Evolutionary conservation across 2,113 vertebrate species (phyloP).

Genomic region (Tichodroma muraria): DNA sequence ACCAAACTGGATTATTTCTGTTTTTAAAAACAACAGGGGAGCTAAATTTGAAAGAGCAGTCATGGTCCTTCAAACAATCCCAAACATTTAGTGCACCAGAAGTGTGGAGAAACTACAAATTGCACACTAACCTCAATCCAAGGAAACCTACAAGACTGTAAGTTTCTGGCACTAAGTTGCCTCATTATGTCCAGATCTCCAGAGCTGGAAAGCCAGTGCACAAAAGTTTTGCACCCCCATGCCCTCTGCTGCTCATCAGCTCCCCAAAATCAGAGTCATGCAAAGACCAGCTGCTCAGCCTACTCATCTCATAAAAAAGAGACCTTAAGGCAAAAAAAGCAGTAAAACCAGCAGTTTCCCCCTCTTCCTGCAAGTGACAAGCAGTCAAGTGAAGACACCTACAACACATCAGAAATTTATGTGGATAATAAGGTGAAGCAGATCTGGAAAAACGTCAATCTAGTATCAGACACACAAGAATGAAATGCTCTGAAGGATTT

Average conservation of each 20-base stretch:
- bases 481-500: neutral
- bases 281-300: slow-evolving; percentile 18
- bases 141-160: slow-evolving; percentile 55
- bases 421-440: neutral
- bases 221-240: slow-evolving; percentile 40
- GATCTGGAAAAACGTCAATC: neutral
- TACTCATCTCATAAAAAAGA: neutral
- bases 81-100: slow-evolving; percentile 28
- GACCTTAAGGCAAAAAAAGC: neutral
- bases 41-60: neutral
- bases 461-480: neutral
- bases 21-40: neutral
- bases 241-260: slow-evolving; percentile 20
- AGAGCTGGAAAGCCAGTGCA: slow-evolving; percentile 58
- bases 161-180: slow-evolving; percentile 45
- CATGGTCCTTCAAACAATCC: neutral
- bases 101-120: slow-evolving; percentile 44
- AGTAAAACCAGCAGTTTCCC: neutral
- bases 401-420: neutral
- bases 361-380: neutral
- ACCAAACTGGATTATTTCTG: neutral
- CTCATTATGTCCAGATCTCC: slow-evolving; percentile 51
- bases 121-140: slow-evolving; percentile 33
- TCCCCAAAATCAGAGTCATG: slow-evolving; percentile 32
- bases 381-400: neutral